A percentile compares a stretch with the other conserved stretches of the same genome.
These are phyloP conservation scores for Acipenser ruthenus DNA, from an alignment of 2,797 vertebrate genomes.

Conservation along the genomic window DNA sequence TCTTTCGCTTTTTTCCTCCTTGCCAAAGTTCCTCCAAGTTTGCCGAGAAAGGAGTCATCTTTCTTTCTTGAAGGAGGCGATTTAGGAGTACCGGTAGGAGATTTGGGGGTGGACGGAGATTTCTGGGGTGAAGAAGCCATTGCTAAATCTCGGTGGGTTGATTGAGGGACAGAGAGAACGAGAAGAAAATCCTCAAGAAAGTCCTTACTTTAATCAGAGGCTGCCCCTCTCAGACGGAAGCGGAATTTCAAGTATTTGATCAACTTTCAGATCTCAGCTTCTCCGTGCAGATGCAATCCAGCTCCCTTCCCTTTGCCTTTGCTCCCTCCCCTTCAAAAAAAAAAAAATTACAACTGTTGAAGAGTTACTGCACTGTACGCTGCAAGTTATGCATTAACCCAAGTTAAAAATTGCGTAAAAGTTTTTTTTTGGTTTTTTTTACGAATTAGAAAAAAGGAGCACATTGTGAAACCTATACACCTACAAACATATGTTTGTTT, in stretches of 20 bases:
- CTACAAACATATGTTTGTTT: no score
- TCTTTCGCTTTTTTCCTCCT: slow-evolving; percentile 92
- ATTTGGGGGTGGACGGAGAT: slow-evolving; percentile 83
- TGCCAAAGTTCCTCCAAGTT: slow-evolving; percentile 85
- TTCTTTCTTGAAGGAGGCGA: slow-evolving; percentile 87
- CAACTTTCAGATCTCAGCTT: slow-evolving; percentile 21
- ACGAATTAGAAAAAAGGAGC: no score
- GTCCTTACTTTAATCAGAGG: slow-evolving; percentile 7
- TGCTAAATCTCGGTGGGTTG: slow-evolving; percentile 5
- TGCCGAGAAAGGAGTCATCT: slow-evolving; percentile 89
- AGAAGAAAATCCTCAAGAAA: no score
- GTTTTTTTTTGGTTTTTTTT: no score
- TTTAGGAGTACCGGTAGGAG: slow-evolving; percentile 65
- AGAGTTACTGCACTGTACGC: no score
- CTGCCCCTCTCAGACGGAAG: slow-evolving; percentile 78
- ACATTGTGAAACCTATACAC: no score
- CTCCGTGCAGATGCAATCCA: slow-evolving; percentile 17
- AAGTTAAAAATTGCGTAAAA: no score
- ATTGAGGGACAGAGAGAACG: no score
- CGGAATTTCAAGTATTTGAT: slow-evolving; percentile 79
- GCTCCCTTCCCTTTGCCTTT: slow-evolving; percentile 6
- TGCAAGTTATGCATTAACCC: no score
- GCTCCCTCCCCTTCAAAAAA: slow-evolving; percentile 19
- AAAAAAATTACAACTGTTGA: not conserved
- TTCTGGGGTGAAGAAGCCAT: slow-evolving; percentile 95